Evolutionary conservation across 2,113 vertebrate species (phyloP).

Genomic region (Spea multiplicata): DNA sequence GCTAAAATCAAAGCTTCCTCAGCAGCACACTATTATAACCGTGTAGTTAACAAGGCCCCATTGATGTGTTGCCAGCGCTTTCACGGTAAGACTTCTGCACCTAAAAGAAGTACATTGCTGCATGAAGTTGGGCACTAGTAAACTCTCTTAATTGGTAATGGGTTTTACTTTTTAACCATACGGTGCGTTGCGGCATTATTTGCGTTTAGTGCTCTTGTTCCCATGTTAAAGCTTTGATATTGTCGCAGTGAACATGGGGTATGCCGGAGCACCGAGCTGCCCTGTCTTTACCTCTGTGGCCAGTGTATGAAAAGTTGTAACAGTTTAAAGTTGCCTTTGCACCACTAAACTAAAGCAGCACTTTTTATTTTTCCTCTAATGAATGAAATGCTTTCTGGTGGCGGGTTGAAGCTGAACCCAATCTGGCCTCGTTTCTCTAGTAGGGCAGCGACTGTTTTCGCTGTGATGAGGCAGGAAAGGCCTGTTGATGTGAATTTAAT

Average conservation of each 20-base stretch:
- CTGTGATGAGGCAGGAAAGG: no score
- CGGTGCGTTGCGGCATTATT: background rate
- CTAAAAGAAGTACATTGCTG: background rate
- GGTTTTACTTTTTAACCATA: background rate
- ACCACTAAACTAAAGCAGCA: background rate
- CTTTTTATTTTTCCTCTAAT: background rate
- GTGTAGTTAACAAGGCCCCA: background rate
- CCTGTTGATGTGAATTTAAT: background rate
- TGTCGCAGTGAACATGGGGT: conserved; percentile 2
- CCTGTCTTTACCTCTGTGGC: background rate
- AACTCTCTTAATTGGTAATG: background rate
- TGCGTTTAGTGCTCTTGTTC: background rate
- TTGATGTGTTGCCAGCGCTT: background rate
- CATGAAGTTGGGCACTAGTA: conserved; percentile 23
- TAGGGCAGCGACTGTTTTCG: no score
- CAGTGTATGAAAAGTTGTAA: background rate
- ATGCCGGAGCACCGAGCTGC: background rate
- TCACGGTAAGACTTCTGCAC: background rate
- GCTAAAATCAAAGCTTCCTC: background rate
- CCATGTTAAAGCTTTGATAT: background rate
- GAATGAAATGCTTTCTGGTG: no score
- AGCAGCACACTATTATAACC: background rate
- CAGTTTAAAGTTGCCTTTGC: background rate
- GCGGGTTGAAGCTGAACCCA: no score
- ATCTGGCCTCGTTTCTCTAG: no score